Evolutionary conservation across 2,113 vertebrate species (phyloP).

Genomic region (Daboia siamensis): DNA sequence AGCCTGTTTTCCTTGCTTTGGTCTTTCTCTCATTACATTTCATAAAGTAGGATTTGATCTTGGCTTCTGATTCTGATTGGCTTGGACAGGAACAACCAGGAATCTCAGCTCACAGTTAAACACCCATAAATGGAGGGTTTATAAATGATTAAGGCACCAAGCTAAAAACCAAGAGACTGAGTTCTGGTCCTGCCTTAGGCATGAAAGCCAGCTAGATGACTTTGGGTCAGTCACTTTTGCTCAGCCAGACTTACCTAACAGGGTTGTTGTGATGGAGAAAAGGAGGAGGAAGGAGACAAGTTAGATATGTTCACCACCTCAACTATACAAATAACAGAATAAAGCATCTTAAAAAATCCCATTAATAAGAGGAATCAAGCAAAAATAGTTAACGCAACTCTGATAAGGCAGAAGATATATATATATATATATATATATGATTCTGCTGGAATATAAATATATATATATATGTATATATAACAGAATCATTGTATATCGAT

Average conservation of each 20-base stretch:
- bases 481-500: not conserved
- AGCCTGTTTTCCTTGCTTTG: not conserved
- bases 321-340: not conserved
- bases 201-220: not conserved
- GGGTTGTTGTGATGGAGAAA: not conserved
- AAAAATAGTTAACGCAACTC: not conserved
- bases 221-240: not conserved
- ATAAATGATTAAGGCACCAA: not conserved
- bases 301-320: not conserved
- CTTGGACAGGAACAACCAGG: not conserved
- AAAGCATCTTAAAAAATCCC: not conserved
- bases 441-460: too few species aligned
- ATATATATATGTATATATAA: not conserved
- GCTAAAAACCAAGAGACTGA: not conserved
- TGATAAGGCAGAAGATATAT: not conserved
- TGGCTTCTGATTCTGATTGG: not conserved
- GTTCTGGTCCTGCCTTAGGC: not conserved
- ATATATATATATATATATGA: too few species aligned
- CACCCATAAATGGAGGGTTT: not conserved
- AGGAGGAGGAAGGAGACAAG: not conserved
- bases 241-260: not conserved
- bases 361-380: not conserved
- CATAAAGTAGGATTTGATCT: not conserved
- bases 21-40: not conserved
- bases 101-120: not conserved